Percentiles rank a stretch among this genome's conserved stretches.
Conservation (phyloP, 2,797 vertebrate species). For the Hephaestus fuliginosus region DNA sequence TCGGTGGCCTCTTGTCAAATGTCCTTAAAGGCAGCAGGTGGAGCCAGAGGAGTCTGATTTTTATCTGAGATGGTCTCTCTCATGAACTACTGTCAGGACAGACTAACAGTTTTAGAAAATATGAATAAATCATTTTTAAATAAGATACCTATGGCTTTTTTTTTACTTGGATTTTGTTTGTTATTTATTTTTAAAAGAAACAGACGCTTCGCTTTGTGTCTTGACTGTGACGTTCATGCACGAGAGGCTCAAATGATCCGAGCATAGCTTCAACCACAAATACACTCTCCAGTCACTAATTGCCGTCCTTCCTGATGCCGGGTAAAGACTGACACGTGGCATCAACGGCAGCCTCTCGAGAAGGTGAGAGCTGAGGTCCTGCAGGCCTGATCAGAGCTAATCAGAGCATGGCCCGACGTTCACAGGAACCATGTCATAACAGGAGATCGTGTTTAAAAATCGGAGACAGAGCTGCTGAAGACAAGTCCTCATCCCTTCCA, state of each 20-base stretch:
- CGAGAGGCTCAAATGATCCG: no score
- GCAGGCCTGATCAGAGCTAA: slow-evolving; percentile 52
- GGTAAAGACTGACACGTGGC: slow-evolving; percentile 49
- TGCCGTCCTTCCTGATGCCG: background rate
- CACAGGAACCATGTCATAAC: slow-evolving; percentile 68
- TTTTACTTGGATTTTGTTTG: no score
- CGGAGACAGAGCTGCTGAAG: slow-evolving; percentile 68
- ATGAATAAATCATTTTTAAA: no score
- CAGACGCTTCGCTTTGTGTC: background rate
- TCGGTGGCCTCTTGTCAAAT: no score
- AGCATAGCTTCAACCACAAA: background rate
- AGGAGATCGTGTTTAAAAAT: slow-evolving; percentile 76
- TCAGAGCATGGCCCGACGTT: slow-evolving; percentile 51
- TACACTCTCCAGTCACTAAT: background rate
- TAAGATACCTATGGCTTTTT: no score
- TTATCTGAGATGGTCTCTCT: no score
- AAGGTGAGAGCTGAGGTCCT: slow-evolving; percentile 51
- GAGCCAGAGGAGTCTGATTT: no score
- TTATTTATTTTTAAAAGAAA: background rate
- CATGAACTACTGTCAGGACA: no score
- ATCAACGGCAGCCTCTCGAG: slow-evolving; percentile 17
- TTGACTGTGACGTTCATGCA: background rate
- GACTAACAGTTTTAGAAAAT: no score
- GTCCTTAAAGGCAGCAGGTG: no score
- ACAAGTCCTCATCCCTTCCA: slow-evolving; percentile 71